Conservation (phyloP, 2,797 vertebrate species). For the Phalanger gymnotis region DNA sequence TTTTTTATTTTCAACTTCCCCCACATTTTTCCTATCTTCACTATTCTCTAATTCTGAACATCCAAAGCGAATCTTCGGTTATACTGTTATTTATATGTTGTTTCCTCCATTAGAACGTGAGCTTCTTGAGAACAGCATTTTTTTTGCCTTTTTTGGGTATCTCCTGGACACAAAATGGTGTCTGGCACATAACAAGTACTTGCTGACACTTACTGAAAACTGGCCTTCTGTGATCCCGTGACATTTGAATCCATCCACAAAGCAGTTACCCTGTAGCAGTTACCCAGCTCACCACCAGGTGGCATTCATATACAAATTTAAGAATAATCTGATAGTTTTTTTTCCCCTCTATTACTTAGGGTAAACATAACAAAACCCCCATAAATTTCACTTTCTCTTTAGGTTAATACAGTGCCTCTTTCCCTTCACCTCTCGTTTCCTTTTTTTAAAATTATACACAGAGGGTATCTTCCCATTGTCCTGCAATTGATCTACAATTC, state of each 20-base stretch:
- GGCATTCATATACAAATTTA: neutral
- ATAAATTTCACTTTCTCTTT: neutral
- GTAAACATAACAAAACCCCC: neutral
- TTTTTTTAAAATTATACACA: neutral
- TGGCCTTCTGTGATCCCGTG: neutral
- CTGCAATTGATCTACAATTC: neutral
- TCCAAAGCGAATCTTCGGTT: neutral
- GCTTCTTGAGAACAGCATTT: neutral
- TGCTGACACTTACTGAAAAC: neutral
- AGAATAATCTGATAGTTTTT: neutral
- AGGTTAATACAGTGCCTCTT: neutral
- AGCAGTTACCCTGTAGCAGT: neutral
- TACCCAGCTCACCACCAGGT: neutral
- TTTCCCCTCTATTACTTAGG: neutral
- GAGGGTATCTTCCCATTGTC: neutral
- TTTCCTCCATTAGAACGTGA: neutral
- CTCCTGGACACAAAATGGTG: neutral
- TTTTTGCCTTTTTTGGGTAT: neutral
- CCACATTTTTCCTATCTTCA: neutral
- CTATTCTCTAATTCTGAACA: neutral
- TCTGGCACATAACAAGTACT: neutral
- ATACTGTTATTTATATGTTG: neutral
- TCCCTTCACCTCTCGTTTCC: neutral
- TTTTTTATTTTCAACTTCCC: neutral
- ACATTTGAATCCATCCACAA: neutral